These are phyloP conservation scores for Pachypsylla venusta DNA, from an alignment of 1,140 invertebrate genomes.

Conservation along the genomic window DNA sequence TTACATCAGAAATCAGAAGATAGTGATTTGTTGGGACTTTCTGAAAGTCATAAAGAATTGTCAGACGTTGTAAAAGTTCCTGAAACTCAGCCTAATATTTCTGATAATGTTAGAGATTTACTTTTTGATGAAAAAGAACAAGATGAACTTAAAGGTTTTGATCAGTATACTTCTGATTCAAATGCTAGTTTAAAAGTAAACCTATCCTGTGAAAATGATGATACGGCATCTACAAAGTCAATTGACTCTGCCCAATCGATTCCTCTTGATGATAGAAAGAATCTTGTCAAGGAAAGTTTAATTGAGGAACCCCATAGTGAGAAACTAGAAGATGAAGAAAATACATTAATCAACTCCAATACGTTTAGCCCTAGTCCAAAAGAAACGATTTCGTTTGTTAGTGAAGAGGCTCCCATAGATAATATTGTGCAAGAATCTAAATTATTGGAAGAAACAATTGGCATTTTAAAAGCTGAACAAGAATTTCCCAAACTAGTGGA, in stretches of 20 bases:
- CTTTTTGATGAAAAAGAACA: conserved; percentile 9
- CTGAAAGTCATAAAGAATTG: no score
- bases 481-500: neutral
- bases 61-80: neutral
- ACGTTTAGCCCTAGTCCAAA: neutral
- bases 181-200: conserved; percentile 7
- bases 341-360: neutral
- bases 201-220: conserved; percentile 4
- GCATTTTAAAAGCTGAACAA: no score
- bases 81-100: neutral
- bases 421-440: no score
- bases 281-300: neutral
- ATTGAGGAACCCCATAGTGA: neutral
- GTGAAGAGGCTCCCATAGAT: neutral
- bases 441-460: no score
- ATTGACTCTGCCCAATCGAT: conserved; percentile 6
- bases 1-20: neutral
- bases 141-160: conserved; percentile 6
- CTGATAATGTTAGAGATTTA: neutral
- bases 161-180: conserved; percentile 1
- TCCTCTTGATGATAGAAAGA: neutral
- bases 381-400: neutral
- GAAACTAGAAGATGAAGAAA: no score
- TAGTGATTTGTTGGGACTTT: neutral
- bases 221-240: conserved; percentile 4